Conservation (phyloP, 1,140 invertebrate species). For the Danaus plexippus region DNA sequence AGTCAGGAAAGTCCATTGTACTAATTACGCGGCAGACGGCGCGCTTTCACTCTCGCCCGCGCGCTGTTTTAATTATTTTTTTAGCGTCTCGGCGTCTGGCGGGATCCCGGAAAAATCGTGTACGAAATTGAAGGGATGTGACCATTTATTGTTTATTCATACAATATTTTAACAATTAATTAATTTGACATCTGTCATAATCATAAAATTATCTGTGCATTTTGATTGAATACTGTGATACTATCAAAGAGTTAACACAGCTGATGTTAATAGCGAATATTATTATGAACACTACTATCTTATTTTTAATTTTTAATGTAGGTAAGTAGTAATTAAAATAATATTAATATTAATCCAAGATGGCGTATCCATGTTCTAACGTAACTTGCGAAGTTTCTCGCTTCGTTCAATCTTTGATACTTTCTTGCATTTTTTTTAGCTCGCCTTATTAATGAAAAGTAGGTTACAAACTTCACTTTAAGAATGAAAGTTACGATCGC, state of each 20-base stretch:
- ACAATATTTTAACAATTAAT: conserved; percentile 1
- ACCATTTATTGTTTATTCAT: conserved; percentile 18
- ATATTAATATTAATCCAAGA: conserved; percentile 10
- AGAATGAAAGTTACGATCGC: conserved; percentile 69
- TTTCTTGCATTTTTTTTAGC: conserved; percentile 71
- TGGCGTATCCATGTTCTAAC: conserved; percentile 34
- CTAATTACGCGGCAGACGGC: conserved; percentile 70
- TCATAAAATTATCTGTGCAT: too few relatives aligned
- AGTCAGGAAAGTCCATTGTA: conserved; percentile 69
- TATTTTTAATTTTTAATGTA: conserved; percentile 3
- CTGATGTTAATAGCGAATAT: too few relatives aligned
- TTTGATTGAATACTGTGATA: too few relatives aligned
- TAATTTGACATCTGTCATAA: too few relatives aligned
- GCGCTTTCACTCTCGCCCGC: conserved; percentile 62
- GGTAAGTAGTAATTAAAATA: conserved; percentile 3
- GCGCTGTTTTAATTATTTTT: conserved; percentile 69
- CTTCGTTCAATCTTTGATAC: conserved; percentile 70
- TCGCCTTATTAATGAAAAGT: conserved; percentile 71
- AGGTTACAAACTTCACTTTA: conserved; percentile 70
- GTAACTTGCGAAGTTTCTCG: conserved; percentile 56
- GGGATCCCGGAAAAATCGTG: conserved; percentile 56
- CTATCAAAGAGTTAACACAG: too few relatives aligned
- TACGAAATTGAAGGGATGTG: conserved; percentile 29
- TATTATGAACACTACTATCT: not conserved
- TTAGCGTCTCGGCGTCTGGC: conserved; percentile 69